phyloP scores from a whole-genome alignment of 1,140 invertebrate genomes.

The Scaptomyza hsui region DNA sequence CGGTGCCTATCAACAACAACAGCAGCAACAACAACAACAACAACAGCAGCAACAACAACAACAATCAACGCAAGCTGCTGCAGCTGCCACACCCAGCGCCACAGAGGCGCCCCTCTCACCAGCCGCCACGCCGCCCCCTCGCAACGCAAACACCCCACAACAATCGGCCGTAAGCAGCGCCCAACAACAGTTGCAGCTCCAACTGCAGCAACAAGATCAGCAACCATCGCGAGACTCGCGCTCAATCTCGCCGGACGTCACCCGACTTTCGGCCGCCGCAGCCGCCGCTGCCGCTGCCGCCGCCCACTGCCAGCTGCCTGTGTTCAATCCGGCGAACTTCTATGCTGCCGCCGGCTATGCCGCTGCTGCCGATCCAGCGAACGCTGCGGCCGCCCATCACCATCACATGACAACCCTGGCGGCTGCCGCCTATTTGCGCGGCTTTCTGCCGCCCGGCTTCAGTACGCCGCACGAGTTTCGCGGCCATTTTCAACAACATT shows the following conservation, averaged over 20 bases:
- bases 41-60: slow-evolving; percentile 49
- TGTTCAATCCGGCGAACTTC: slow-evolving; percentile 83
- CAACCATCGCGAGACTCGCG: slow-evolving; percentile 60
- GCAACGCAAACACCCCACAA: slow-evolving; percentile 57
- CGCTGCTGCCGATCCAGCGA: slow-evolving; percentile 66
- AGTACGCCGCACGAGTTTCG: slow-evolving; percentile 82
- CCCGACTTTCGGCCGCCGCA: slow-evolving; percentile 71
- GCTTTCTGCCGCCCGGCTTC: slow-evolving; percentile 82
- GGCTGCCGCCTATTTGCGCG: slow-evolving; percentile 77
- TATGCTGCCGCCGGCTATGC: slow-evolving; percentile 82
- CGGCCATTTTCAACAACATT: slow-evolving; percentile 82
- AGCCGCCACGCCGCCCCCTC: slow-evolving; percentile 65
- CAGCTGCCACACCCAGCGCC: slow-evolving; percentile 63
- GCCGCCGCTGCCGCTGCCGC: slow-evolving; percentile 77
- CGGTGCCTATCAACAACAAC: slow-evolving; percentile 64
- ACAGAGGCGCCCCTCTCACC: slow-evolving; percentile 65
- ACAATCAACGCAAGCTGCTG: slow-evolving; percentile 44
- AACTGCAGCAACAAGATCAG: slow-evolving; percentile 42
- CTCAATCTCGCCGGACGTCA: slow-evolving; percentile 78
- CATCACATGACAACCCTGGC: slow-evolving; percentile 83
- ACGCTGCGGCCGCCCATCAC: slow-evolving; percentile 77
- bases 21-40: slow-evolving; percentile 44
- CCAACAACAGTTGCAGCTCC: slow-evolving; percentile 43
- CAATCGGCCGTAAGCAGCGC: slow-evolving; percentile 41
- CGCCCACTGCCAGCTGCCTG: slow-evolving; percentile 80